A percentile compares a stretch with the other conserved stretches of the same genome.
Conservation (phyloP, 92 coral and sea anemone species). For the Porites rus region DNA sequence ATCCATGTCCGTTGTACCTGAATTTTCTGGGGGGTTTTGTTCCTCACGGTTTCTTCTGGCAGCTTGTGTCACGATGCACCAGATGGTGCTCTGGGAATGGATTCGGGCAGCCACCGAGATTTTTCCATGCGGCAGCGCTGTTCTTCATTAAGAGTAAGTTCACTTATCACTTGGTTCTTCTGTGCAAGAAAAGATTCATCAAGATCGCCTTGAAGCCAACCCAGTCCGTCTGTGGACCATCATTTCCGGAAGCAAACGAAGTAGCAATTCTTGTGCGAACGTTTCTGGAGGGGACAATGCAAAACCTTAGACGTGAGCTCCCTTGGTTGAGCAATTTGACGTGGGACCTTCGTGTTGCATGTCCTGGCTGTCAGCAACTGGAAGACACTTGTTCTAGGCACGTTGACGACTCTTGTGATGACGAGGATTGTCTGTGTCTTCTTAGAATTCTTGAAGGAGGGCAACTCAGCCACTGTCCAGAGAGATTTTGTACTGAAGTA, state of each 20-base stretch:
- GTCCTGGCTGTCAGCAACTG: neutral
- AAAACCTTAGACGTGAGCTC: neutral
- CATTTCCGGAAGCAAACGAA: neutral
- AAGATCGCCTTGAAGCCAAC: constrained; percentile 31
- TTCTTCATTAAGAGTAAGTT: no score
- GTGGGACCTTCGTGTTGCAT: neutral
- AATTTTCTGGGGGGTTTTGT: neutral
- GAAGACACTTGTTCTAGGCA: neutral
- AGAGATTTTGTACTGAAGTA: no score
- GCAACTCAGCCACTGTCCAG: neutral
- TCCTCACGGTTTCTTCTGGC: no score
- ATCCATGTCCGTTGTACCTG: constrained; percentile 49
- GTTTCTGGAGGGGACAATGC: neutral
- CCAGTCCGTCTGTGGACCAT: neutral
- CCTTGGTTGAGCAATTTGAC: neutral
- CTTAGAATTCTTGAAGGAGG: neutral
- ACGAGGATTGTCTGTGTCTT: neutral
- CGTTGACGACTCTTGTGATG: neutral
- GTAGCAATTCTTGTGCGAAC: neutral
- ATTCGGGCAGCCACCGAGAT: neutral
- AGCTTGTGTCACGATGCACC: no score
- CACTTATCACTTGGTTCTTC: no score
- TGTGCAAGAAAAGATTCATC: constrained; percentile 2
- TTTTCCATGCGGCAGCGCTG: constrained; percentile 39
- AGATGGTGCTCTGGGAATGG: no score